These are phyloP conservation scores for Sminthopsis crassicaudata DNA, from an alignment of 2,113 vertebrate genomes.

Conservation along the genomic window DNA sequence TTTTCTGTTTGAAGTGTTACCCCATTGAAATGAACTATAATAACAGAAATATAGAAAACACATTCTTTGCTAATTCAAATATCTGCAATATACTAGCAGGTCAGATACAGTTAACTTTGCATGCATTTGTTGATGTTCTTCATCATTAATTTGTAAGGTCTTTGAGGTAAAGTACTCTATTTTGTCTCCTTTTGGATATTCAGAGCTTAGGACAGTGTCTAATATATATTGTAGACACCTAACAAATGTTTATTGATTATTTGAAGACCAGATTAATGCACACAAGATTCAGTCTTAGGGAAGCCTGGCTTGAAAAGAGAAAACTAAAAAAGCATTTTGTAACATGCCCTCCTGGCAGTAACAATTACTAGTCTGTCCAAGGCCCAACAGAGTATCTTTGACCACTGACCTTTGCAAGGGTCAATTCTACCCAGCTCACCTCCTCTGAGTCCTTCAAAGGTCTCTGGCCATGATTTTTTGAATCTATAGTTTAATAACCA, in stretches of 20 bases:
- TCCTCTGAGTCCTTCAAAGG: too few species aligned
- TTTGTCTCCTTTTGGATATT: neutral
- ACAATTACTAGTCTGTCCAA: too few species aligned
- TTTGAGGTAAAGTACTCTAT: fast-evolving
- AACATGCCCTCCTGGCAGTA: too few species aligned
- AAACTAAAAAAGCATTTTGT: neutral
- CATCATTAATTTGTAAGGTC: neutral
- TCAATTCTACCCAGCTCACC: too few species aligned
- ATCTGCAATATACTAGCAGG: neutral
- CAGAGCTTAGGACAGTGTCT: neutral
- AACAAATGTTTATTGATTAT: neutral
- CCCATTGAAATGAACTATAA: neutral
- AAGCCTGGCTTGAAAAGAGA: neutral
- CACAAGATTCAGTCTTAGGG: too few species aligned
- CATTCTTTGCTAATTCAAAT: neutral
- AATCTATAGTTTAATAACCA: too few species aligned
- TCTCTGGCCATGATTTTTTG: too few species aligned
- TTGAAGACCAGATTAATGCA: neutral
- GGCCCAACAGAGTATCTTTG: too few species aligned
- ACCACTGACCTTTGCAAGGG: too few species aligned
- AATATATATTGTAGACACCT: neutral
- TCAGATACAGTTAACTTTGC: neutral
- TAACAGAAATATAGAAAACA: neutral
- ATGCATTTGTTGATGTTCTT: neutral
- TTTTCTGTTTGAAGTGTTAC: neutral